Evolutionary conservation across 2,113 vertebrate species (phyloP), one percentile per base, ranked within the genome.

Genomic region (Callospermophilus lateralis): DNA sequence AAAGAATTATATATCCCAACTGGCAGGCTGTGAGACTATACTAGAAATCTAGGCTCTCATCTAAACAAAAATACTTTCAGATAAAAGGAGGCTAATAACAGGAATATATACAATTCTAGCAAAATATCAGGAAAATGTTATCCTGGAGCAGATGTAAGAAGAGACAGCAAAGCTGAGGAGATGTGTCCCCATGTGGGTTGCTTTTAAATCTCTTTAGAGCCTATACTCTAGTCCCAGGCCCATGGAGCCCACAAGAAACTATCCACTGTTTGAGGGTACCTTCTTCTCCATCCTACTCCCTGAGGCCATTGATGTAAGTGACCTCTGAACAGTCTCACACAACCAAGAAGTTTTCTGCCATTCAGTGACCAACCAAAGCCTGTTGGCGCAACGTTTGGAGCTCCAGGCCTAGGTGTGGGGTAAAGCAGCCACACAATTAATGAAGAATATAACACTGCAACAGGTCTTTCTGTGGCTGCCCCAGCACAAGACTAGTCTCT

Each of bases 301-400:
- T 10, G 96, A 96, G 63, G 90, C 97, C 68, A 97, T 97, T 28
- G 99, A 99, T 90, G 68, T 99, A 79, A 99, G 98, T 51, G 98
- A 98, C 70, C 95, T 98, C 68, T 97, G 98, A 42, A 97, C 98
- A 24, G 98, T 99, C 61, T 99, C 99, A 1, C 99, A 99, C 98
- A 99, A 99, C 97, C 99, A 99, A n/a, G n/a, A n/a, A 97, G 99
- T 99, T 80, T 99, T 99, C 79, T 98, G 98, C 90, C 99, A 99
- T 51, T 67, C 95, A 13, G 93, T 96, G 95, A 99, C 99, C 0
- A 99, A 99, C 90, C 99, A 99, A 98, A 99, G 99, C 97, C 90
- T 99, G 90, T 99, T 99, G 17, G 97, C 99, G 84, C 99, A 99
- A 97, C 98, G 99, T 87, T 96, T 99, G 67, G 99, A 99, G 97